These are phyloP conservation scores for Bibio marci DNA, from an alignment of 2,888 invertebrate species.

Conservation along the genomic window DNA sequence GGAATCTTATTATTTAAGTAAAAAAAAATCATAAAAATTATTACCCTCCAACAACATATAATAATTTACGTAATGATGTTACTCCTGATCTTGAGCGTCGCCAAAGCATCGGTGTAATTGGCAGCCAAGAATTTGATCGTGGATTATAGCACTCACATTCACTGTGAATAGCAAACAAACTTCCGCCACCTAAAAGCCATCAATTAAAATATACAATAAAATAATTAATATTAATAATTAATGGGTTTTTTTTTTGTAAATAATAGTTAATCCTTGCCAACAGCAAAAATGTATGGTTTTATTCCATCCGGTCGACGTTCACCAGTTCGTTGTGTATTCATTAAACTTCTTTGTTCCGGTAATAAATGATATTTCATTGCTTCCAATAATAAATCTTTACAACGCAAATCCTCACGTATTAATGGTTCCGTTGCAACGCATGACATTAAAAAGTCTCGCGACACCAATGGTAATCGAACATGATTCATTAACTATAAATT, in stretches of 20 bases:
- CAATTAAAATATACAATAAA: too few species aligned
- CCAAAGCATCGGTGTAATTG: slow-evolving; percentile 46
- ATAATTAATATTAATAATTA: too few species aligned
- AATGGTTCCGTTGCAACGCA: slow-evolving; percentile 46
- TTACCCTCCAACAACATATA: slow-evolving; percentile 53
- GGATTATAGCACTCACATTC: slow-evolving; percentile 56
- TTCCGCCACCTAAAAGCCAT: slow-evolving; percentile 41
- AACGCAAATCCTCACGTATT: slow-evolving; percentile 43
- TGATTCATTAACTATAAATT: slow-evolving; percentile 38
- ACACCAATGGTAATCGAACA: slow-evolving; percentile 43
- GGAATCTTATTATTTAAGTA: too few species aligned
- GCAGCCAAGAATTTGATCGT: slow-evolving; percentile 42
- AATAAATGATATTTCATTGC: slow-evolving; percentile 54
- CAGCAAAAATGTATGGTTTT: slow-evolving; percentile 46
- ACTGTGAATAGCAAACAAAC: slow-evolving; percentile 50
- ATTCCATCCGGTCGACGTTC: slow-evolving; percentile 48
- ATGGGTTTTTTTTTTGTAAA: background rate
- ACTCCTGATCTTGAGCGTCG: slow-evolving; percentile 47
- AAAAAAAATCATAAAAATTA: too few species aligned
- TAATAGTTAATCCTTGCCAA: slow-evolving; percentile 14
- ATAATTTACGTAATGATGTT: slow-evolving; percentile 39
- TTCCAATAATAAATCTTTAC: slow-evolving; percentile 45
- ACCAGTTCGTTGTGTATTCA: slow-evolving; percentile 41
- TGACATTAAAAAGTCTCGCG: slow-evolving; percentile 47
- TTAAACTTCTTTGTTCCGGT: slow-evolving; percentile 44